Base-by-base conservation (phyloP, 2,797 vertebrate genomes). In the Tauraco hartlaubi region DNA sequence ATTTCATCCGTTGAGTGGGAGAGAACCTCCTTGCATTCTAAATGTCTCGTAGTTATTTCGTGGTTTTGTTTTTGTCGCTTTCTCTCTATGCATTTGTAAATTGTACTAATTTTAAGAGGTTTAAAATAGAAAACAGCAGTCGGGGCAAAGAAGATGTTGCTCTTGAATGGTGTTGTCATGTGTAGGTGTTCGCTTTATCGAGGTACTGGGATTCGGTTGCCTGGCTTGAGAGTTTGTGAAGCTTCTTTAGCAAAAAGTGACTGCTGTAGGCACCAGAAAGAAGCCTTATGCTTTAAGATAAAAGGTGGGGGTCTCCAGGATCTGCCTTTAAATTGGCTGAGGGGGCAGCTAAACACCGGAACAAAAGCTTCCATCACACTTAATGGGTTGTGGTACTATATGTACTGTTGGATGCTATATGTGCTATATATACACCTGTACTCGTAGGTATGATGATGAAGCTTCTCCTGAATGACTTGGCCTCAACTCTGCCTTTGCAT, bases 1-100 rank as follows among this genome's bases (percentile, higher is more conserved):
- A 31, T 62, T 51, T 72, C 10, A 3, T 56, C 39, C 51, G 0
- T 72, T 56, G 14, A 0, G 4, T 52, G 76, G 69, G 72, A 94
- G 85, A 69, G 80, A 90, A 61, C 35, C 43, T 90, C 91, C 79
- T 94, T 81, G 91, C 79, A 49, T 92, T 94, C 73, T 88, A 37
- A 69, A 88, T 67, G 51, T 28, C 82, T 55, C 26, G 15, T 23
- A 61, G 51, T 81, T 59, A 19, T 23, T 80, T 68, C 55, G 33
- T 75, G 35, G 4, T 6, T 59, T 83, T 71, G 49, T 49, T 89
- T 78, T 48, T 62, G 11, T 68, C 43, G n/a, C 49, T 74, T 63
- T 81, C 19, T 69, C 19, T 81, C 1, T 41, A 2, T 64, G 5
- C 35, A 7, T 69, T 64, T 90, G 73, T 56, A 56, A 79, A 41